Conservation (phyloP, 1,140 invertebrate species). For the Hirudo medicinalis region DNA sequence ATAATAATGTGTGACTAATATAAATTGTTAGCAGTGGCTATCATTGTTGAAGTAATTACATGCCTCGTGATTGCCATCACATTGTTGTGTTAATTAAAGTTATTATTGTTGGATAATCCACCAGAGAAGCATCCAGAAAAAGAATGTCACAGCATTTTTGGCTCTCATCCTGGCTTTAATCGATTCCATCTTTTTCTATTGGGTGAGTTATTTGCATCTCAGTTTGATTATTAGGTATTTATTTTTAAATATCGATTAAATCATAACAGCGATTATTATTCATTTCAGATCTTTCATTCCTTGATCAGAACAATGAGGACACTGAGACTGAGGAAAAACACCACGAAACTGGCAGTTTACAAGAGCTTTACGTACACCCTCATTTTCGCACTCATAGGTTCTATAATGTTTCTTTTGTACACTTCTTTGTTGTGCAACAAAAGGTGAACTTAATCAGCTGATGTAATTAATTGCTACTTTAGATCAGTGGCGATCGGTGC, state of each 20-base stretch:
- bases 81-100: too few species aligned
- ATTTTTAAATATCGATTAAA: neutral
- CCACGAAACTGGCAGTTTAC: slow-evolving; percentile 77
- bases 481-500: too few species aligned
- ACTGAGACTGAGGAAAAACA: slow-evolving; percentile 56
- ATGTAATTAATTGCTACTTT: neutral
- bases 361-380: slow-evolving; percentile 83
- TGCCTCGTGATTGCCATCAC: too few species aligned
- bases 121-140: slow-evolving; percentile 1
- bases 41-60: too few species aligned
- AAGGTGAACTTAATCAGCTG: neutral
- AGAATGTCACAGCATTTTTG: neutral
- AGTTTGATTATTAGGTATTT: neutral
- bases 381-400: slow-evolving; percentile 65
- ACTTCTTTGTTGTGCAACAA: too few species aligned
- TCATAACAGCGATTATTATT: neutral
- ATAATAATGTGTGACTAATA: too few species aligned
- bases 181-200: slow-evolving; percentile 53
- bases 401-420: slow-evolving; percentile 20
- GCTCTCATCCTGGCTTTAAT: slow-evolving; percentile 52
- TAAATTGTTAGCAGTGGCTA: too few species aligned
- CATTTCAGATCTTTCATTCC: slow-evolving; percentile 48
- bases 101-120: neutral
- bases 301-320: slow-evolving; percentile 75
- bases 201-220: slow-evolving; percentile 47